Conservation (phyloP, 1,140 invertebrate genomes). For the Myzus persicae region DNA sequence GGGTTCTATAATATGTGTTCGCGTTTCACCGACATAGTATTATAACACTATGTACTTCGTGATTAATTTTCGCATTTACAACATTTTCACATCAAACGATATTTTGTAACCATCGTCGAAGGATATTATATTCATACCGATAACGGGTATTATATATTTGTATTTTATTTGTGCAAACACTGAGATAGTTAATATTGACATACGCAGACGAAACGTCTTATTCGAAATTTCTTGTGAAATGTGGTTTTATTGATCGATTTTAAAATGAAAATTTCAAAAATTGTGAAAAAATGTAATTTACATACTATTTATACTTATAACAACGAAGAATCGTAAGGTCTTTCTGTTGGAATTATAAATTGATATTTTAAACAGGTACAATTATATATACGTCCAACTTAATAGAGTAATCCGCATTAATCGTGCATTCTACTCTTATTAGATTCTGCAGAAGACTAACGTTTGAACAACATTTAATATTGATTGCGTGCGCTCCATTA, state of each 20-base stretch:
- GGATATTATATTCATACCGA: background rate
- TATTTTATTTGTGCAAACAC: background rate
- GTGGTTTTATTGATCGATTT: too few species aligned
- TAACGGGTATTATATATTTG: background rate
- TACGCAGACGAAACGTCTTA: background rate
- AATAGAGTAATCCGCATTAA: background rate
- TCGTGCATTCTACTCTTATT: constrained; percentile 9
- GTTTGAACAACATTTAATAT: constrained; percentile 10
- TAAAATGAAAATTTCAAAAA: too few species aligned
- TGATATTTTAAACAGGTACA: background rate
- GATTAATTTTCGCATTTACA: background rate
- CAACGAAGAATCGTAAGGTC: background rate
- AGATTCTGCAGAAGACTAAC: background rate
- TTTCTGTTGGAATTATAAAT: background rate
- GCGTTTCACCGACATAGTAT: background rate
- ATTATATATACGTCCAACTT: background rate
- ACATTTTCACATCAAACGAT: background rate
- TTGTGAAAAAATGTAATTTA: background rate
- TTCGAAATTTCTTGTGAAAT: background rate
- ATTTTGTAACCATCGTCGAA: background rate
- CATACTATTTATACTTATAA: background rate
- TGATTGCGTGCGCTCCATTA: background rate
- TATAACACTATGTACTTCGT: background rate
- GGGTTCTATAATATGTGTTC: background rate
- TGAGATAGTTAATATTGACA: background rate